A percentile compares a stretch with the other conserved stretches of the same genome.
phyloP scores from a whole-genome alignment of 2,888 invertebrate genomes.

The Frankliniella fusca region DNA sequence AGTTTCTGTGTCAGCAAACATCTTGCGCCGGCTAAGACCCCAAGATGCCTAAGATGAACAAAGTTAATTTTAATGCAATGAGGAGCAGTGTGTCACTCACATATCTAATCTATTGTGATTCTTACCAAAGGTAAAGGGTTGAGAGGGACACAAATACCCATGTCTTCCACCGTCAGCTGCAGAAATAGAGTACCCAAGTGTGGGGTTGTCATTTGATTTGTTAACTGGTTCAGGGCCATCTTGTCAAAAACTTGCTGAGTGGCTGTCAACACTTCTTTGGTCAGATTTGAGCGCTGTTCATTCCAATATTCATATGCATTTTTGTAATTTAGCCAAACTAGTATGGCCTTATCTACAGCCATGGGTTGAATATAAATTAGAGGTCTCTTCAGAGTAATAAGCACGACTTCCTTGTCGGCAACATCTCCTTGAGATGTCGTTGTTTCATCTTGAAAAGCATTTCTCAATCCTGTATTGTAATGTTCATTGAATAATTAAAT shows the following conservation, averaged over 20 bases:
- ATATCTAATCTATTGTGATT: constrained; percentile 29
- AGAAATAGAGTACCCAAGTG: constrained; percentile 86
- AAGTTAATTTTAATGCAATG: constrained; percentile 22
- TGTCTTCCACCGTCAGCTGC: constrained; percentile 91
- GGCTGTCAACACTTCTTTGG: constrained; percentile 77
- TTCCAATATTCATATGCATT: constrained; percentile 99
- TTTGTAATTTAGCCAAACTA: constrained; percentile 99
- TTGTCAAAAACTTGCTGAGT: constrained; percentile 71
- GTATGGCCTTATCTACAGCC: constrained; percentile 95
- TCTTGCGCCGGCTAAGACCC: constrained; percentile 55
- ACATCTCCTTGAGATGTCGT: constrained; percentile 55
- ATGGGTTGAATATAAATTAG: constrained; percentile 94
- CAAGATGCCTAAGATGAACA: constrained; percentile 52
- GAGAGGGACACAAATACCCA: constrained; percentile 91
- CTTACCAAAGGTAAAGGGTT: constrained; percentile 70
- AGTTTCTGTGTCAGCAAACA: constrained; percentile 67
- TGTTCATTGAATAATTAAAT: constrained; percentile 27
- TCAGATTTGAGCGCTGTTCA: constrained; percentile 86
- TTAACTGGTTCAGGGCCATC: constrained; percentile 72
- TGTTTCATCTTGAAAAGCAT: constrained; percentile 87
- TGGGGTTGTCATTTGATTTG: constrained; percentile 70
- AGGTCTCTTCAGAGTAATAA: constrained; percentile 88
- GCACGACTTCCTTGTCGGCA: constrained; percentile 79
- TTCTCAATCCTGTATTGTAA: constrained; percentile 57
- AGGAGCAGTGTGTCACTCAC: constrained; percentile 18